Evolutionary conservation across 2,888 invertebrate genomes (phyloP).

Genomic region (Nasonovia ribisnigri): DNA sequence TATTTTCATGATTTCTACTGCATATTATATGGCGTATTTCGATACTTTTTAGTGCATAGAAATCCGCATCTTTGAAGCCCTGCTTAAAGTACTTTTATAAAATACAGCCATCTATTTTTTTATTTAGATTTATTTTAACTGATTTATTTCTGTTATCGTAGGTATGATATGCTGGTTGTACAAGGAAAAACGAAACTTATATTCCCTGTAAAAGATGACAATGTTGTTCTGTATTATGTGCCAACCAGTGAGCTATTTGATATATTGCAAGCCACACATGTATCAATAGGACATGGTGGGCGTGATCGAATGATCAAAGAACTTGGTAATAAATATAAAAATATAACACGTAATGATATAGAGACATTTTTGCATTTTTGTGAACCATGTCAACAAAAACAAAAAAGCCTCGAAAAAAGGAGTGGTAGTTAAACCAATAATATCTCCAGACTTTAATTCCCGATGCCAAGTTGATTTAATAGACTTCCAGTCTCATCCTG

Average conservation of each 20-base stretch:
- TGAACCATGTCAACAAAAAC: slow-evolving; percentile 3
- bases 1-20: too few species aligned
- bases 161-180: slow-evolving; percentile 12
- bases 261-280: background rate
- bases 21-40: too few species aligned
- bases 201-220: slow-evolving; percentile 15
- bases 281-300: slow-evolving; percentile 35
- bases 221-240: background rate
- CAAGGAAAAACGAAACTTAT: slow-evolving; percentile 28
- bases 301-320: slow-evolving; percentile 48
- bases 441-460: slow-evolving; percentile 64
- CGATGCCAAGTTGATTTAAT: slow-evolving; percentile 37
- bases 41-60: too few species aligned
- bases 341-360: background rate
- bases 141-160: background rate
- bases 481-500: too few species aligned
- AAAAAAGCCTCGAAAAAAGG: slow-evolving; percentile 33
- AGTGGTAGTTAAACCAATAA: slow-evolving; percentile 38
- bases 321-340: too few species aligned
- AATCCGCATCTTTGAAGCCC: too few species aligned
- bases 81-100: too few species aligned
- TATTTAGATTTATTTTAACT: background rate
- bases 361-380: slow-evolving; percentile 19
- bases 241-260: slow-evolving; percentile 10
- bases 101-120: too few species aligned